Percentiles rank a stretch among this genome's conserved stretches.
These are phyloP conservation scores for Philopotamus ludificatus DNA, from an alignment of 1,140 invertebrate species.

Conservation along the genomic window DNA sequence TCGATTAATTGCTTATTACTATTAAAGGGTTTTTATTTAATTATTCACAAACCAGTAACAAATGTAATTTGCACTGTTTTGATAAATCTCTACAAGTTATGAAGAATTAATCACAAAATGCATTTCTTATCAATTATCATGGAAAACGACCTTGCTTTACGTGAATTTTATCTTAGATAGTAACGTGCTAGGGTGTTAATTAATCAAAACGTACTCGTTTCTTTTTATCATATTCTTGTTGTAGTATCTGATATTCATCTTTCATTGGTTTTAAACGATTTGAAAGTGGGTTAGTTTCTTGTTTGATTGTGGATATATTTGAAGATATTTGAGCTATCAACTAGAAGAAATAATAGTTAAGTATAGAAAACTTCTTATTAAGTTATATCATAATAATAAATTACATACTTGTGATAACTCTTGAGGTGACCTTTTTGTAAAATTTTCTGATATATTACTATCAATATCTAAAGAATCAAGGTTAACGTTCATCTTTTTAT, in stretches of 20 bases:
- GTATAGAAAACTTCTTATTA: not conserved
- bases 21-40: no score
- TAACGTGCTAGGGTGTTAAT: no score
- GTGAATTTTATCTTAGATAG: no score
- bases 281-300: constrained; percentile 52
- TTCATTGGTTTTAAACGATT: constrained; percentile 54
- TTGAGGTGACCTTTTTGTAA: constrained; percentile 51
- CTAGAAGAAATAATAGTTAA: constrained; percentile 41
- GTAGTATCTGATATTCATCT: constrained; percentile 53
- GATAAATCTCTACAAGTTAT: no score
- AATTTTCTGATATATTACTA: constrained; percentile 45
- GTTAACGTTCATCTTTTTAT: constrained; percentile 52
- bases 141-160: no score
- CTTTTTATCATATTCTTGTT: constrained; percentile 55
- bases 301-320: constrained; percentile 51
- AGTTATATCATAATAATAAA: constrained; percentile 1
- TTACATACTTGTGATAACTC: constrained; percentile 52
- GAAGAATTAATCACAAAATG: no score
- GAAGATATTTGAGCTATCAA: constrained; percentile 52
- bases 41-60: no score
- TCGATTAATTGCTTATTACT: no score
- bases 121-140: no score
- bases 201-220: constrained; percentile 45
- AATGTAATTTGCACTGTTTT: no score
- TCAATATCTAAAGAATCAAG: constrained; percentile 47